Conservation (phyloP, 2,113 vertebrate genomes). For the Lichenostomus cassidix region DNA sequence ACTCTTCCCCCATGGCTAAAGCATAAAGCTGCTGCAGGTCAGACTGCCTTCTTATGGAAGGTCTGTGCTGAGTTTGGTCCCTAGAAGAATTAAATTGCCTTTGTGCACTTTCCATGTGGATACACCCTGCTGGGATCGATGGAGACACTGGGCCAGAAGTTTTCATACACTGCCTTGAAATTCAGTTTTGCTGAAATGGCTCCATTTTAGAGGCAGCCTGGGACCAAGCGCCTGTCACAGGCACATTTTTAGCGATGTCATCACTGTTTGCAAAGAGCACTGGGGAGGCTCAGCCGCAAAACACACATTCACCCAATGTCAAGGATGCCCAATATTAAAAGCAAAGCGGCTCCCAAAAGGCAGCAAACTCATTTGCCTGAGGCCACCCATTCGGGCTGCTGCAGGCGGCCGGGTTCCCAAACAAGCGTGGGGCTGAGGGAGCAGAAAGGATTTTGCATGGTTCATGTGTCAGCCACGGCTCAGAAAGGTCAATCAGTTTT, state of each 20-base stretch:
- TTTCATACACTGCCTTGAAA: neutral
- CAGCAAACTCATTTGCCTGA: neutral
- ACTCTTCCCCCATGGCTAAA: neutral
- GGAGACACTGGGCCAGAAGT: neutral
- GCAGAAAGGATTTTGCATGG: constrained; percentile 51
- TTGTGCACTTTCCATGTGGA: neutral
- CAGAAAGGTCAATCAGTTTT: constrained; percentile 58
- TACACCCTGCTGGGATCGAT: neutral
- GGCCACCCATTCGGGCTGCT: constrained; percentile 3
- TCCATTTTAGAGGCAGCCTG: neutral
- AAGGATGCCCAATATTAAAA: neutral
- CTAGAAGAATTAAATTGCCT: neutral
- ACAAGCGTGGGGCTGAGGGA: neutral
- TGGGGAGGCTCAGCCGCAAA: neutral
- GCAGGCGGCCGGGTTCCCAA: neutral
- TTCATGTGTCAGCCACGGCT: constrained; percentile 46
- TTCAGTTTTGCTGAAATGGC: neutral
- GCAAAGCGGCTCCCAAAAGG: neutral
- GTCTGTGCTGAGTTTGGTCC: neutral
- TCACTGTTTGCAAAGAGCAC: neutral
- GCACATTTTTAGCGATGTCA: neutral
- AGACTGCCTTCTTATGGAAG: neutral
- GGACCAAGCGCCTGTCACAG: rapidly evolving
- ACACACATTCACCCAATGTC: neutral
- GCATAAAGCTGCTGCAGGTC: neutral